These are phyloP conservation scores for Palythoa caribaeorum DNA, from an alignment of 92 coral and sea anemone genomes.

Conservation along the genomic window DNA sequence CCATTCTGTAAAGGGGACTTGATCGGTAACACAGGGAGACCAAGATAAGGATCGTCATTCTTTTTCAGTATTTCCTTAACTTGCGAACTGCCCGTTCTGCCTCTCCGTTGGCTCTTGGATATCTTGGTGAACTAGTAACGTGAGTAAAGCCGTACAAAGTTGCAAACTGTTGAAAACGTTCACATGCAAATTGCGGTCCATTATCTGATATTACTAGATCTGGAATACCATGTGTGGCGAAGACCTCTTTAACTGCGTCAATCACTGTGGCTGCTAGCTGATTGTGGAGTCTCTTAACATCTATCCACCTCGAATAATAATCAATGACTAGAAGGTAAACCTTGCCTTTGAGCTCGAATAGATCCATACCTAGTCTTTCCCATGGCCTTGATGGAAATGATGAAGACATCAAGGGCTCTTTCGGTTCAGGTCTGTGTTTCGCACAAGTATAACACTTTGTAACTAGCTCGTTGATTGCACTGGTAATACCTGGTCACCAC, in stretches of 20 bases:
- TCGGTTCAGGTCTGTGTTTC: conserved; percentile 18
- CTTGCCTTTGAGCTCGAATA: conserved; percentile 49
- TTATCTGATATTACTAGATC: conserved; percentile 51
- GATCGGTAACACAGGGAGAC: too few relatives aligned
- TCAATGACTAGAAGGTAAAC: conserved; percentile 47
- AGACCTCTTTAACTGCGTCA: conserved; percentile 43
- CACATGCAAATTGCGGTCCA: conserved; percentile 6
- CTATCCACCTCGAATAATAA: conserved; percentile 65
- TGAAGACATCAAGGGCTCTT: conserved; percentile 42
- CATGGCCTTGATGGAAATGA: too few relatives aligned
- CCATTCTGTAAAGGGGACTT: too few relatives aligned
- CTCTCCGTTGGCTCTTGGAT: conserved; percentile 24
- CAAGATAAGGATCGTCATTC: too few relatives aligned
- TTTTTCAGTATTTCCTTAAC: too few relatives aligned
- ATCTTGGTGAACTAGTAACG: conserved; percentile 33
- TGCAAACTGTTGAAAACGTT: neutral
- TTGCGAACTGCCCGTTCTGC: too few relatives aligned
- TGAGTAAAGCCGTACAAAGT: conserved; percentile 61
- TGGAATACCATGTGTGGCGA: conserved; percentile 59
- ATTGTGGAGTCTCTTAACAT: conserved; percentile 31
- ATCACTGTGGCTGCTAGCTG: conserved; percentile 40
- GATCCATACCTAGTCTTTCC: conserved; percentile 45
- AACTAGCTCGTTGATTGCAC: conserved; percentile 45
- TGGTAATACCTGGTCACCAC: conserved; percentile 69
- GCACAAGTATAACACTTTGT: conserved; percentile 47